Base-by-base conservation (phyloP, 2,113 vertebrate species). In the Oncorhynchus mykiss region DNA sequence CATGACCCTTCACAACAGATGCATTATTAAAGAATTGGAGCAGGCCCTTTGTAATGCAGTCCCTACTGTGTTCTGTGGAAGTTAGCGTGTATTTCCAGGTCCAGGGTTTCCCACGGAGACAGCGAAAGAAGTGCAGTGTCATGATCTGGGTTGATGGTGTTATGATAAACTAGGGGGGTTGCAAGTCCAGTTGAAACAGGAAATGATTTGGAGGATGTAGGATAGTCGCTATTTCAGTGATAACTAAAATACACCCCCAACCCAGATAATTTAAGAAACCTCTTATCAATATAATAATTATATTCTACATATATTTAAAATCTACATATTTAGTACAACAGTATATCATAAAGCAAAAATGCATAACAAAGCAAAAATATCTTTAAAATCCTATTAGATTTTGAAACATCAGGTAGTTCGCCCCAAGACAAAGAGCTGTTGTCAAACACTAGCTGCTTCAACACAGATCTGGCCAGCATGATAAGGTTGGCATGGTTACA, bases 101-200 rank as follows among this genome's bases (percentile, higher is more conserved):
- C 59, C 13, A 5, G 29, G 27, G 6, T 60, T 82, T 48, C 76
- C 78, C 69, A 75, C 71, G 60, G 73, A 71, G 67, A 84, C 25
- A 73, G 48, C 70, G 70, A 60, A 76, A 70, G 66, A 86, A 78
- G 78, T 82, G 73, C 64, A 75, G 67, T 27, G 16, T 66, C 31
- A 75, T 67, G 16, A 22, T 39, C 9, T 71, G 9, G 49, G 11
- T 78, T 70, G 20, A 25, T 18, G 66, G 66, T 51, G 71, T 48
- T 75, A 45, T 45, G 39, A 45, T 45, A 11, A 45, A 45, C 39
- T 45, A 11, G 39, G 9, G 9, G 9, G 39, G 9, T 45, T 45
- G 39, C 39, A 45, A 45, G 31, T 54, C 65, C 11, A 76, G 72
- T 81, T 74, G 69, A 81, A 81, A 71, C 71, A 76, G 49, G 73